Base-by-base conservation (phyloP, 2,888 invertebrate species). In the Heliconius cydno region DNA sequence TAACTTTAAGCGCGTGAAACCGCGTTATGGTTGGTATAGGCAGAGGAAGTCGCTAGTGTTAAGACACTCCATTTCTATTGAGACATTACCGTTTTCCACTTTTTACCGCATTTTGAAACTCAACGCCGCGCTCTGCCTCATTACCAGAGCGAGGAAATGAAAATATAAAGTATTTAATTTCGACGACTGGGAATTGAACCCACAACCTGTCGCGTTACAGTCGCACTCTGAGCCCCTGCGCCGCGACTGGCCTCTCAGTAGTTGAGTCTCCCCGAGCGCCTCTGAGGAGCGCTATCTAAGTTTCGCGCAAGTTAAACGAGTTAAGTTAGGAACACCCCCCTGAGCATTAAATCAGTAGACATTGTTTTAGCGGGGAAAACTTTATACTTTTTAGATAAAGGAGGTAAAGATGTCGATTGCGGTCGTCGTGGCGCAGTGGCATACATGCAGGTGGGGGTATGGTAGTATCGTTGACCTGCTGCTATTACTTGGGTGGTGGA, bases 231-330 rank as follows among this genome's bases (percentile, higher is more conserved):
- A 34, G 34, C 46, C 2, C 6, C 46, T 5, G 1, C 15, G 15
- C 6, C 19, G 19, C 46, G 46, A 15, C 46, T 19, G 46, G 19
- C 15, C 46, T 46, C 15, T 46, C 5, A 5, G 15, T 15, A 57
- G 22, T 25, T 70, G 30, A 12, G 46, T 41, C 25, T 57, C 73
- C 78, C 60, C 68, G 12, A 22, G n/a, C 34, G 70, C 30, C 30
- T 46, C 75, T 4, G 76, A 74, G 81, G 75, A 28, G 57, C 77
- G 80, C 81, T 84, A 85, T 85, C 84, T 83, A 86, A 86, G 81
- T 85, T 85, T 77, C 72, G 73, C 75, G 73, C 84, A 86, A 83
- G 82, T 86, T 85, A 85, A 86, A 86, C 86, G 84, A 86, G 86
- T 86, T 86, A 80, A 84, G 85, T 85, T 85, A 77, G 78, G 78